Base-by-base conservation (phyloP, 2,113 vertebrate genomes). In the Phyllostomus hastatus region DNA sequence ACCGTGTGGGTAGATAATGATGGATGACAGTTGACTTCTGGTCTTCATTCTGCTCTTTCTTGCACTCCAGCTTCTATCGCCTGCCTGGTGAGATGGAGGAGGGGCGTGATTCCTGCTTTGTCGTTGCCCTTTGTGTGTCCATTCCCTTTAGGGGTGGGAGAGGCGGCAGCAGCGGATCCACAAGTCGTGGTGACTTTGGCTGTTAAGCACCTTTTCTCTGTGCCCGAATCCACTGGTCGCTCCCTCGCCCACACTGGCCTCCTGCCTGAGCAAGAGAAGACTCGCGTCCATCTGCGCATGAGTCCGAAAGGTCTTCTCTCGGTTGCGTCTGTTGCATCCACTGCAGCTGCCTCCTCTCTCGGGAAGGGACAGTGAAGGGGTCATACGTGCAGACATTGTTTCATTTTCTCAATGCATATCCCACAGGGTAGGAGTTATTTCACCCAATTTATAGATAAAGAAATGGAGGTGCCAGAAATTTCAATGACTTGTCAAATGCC, bases 151-250 rank as follows among this genome's bases (percentile, higher is more conserved):
- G 46, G 16, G 7, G 48, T 20, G 4, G 26, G 41, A 8, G 24
- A 26, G 59, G 67, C 35, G n/a, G 19, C 35, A 35, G 2, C 31
- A 10, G 1, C 12, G 48, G 28, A n/a, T 26, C 66, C 5, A 6
- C 7, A 59, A 50, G 52, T 70, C n/a, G 4, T 17, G 9, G 7
- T 48, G 38, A 24, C 0, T 0, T 26, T 3, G 33, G 38, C 57
- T 59, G 57, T 22, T 59, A 59, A 59, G 57, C 22, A 24, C 57
- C 57, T 59, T 59, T 59, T 24, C 7, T 59, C 57, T 28, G 22
- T 3, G 5, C 2, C 38, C 50, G 5, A 5, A 31, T 8, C 8
- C 35, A 35, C 61, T 17, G 31, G 57, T 26, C 22, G 19, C 59
- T 82, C 84, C 61, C 48, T 64, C 15, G 46, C 43, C 31, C 12